A percentile compares a stretch with the other conserved stretches of the same genome.
phyloP scores from a whole-genome alignment of 2,797 vertebrate species.

The Synanceia verrucosa region DNA sequence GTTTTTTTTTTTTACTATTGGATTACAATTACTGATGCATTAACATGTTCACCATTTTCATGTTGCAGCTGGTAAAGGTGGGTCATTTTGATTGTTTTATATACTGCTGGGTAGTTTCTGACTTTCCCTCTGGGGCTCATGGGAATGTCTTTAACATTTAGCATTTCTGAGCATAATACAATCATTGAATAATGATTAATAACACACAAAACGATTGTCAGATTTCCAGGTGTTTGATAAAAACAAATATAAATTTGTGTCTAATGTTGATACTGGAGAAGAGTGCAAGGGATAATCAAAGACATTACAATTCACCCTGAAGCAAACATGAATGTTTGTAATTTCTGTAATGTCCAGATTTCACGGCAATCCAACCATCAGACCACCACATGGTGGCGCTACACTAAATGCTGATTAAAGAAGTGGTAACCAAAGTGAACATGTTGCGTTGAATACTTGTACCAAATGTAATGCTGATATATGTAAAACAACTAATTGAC shows the following conservation, averaged over 20 bases:
- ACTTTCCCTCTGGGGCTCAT: no score
- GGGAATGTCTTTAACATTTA: background rate
- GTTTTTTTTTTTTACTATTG: no score
- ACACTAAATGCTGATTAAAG: background rate
- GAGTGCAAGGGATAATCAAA: background rate
- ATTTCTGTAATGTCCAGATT: background rate
- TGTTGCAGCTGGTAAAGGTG: background rate
- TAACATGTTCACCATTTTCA: background rate
- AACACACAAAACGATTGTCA: background rate
- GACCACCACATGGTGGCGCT: background rate
- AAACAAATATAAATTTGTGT: background rate
- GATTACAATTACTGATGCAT: background rate
- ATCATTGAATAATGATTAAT: background rate
- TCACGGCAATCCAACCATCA: background rate
- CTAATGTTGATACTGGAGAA: background rate
- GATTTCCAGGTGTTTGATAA: constrained; percentile 15
- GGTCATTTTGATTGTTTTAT: background rate
- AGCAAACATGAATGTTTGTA: no score
- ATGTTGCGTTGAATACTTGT: background rate
- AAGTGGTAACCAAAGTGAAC: background rate
- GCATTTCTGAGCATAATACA: background rate
- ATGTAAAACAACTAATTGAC: no score
- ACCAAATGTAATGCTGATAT: background rate
- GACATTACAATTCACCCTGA: background rate
- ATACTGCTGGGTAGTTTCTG: background rate